Evolutionary conservation across 2,888 invertebrate genomes (phyloP).

Genomic region (Pycnomerus fuliginosus): DNA sequence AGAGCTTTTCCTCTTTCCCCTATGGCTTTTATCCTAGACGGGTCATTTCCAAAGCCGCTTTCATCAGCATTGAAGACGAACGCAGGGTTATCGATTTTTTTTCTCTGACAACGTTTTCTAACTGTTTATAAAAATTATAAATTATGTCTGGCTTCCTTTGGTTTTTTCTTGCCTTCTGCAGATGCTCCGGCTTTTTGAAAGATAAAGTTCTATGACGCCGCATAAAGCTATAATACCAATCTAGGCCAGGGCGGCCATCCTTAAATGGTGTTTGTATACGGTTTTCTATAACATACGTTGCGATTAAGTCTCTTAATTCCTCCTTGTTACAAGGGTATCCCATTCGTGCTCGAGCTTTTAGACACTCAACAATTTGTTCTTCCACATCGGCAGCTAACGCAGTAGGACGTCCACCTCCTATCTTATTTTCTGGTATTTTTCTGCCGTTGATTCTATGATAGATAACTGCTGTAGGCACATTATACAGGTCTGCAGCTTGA

Average conservation of each 20-base stretch:
- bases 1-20: conserved; percentile 33
- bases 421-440: conserved; percentile 11
- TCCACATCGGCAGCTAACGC: conserved; percentile 14
- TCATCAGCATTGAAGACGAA: conserved; percentile 35
- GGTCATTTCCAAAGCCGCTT: conserved; percentile 31
- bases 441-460: conserved; percentile 25
- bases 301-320: conserved; percentile 25
- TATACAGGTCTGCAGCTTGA: conserved; percentile 16
- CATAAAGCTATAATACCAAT: conserved; percentile 31
- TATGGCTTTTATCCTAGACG: conserved; percentile 30
- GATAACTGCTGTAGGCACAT: conserved; percentile 21
- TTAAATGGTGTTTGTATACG: conserved; percentile 27
- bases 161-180: conserved; percentile 31
- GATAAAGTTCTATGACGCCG: conserved; percentile 25
- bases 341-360: conserved; percentile 27
- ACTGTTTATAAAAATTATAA: conserved; percentile 32
- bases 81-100: conserved; percentile 9
- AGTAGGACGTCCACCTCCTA: conserved; percentile 13
- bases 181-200: conserved; percentile 35
- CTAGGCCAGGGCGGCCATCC: conserved; percentile 31
- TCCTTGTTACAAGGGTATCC: conserved; percentile 33
- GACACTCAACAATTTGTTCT: conserved; percentile 27
- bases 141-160: conserved; percentile 31
- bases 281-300: conserved; percentile 18
- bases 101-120: conserved; percentile 23